Evolutionary conservation across 2,113 vertebrate genomes (phyloP), one percentile per base, ranked within the genome.

Genomic region (Pholis gunnellus): DNA sequence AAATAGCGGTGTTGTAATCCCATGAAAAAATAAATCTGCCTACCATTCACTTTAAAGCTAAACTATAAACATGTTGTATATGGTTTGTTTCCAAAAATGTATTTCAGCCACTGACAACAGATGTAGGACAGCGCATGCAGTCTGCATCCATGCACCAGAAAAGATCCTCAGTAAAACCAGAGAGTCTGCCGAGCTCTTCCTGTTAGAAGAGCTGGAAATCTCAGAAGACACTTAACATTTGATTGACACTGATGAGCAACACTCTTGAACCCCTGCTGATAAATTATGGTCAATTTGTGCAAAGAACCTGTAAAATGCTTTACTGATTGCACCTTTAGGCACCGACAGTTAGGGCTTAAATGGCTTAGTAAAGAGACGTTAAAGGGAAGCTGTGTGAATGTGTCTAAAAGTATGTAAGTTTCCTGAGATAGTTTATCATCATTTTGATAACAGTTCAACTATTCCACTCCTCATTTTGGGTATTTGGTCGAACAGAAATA

Each of bases 261-360:
- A 71, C 78, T 77, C 52, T 27, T 63, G 50, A 46, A 67, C 20
- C 44, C 59, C 73, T 59, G 76, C 63, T 64, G 73, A 79, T 78
- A 71, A 80, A 88, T 89, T 27, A 84, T 10, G 20, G 60, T 52
- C 72, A 79, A 75, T 87, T 81, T 84, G 75, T 57, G 56, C 52
- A 52, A 70, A 76, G 56, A 83, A 36, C 52, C 13, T 7, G 48
- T 78, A 10, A 60, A 76, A 78, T 20, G 48, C 63, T 50, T 65
- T 29, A 38, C 79, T 84, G 69, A 87, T 88, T 83, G 52, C 71
- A 25, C 27, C 38, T 82, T 78, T 2, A 38, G 34, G 11, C 36
- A 25, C 22, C 4, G 7, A 50, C 56, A 65, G n/a, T 50, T 20
- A 42, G 59, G 15, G 11, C 44, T 68, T 14, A 6, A 60, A 56